These are phyloP conservation scores for Notiomystis cincta DNA, from an alignment of 2,113 vertebrate genomes.

Conservation along the genomic window DNA sequence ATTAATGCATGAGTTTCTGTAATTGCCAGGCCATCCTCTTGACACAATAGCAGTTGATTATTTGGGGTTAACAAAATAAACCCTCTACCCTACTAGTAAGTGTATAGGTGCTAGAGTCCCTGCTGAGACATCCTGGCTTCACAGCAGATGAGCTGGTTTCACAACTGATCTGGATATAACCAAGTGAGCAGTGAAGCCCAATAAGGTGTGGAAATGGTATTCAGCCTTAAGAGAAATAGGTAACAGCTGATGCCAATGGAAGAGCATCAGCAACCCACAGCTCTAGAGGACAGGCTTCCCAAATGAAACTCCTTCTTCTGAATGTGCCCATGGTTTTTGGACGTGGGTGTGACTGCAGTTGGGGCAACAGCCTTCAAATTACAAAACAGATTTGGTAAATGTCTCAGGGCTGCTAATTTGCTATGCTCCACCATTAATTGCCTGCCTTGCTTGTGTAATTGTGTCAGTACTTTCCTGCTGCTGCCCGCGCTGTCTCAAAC, in stretches of 20 bases:
- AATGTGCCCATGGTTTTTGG: slow-evolving; percentile 53
- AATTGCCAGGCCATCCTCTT: neutral
- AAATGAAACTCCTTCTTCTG: neutral
- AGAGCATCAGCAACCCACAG: neutral
- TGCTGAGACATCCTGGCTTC: neutral
- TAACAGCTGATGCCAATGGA: slow-evolving; percentile 6
- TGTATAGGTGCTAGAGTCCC: neutral
- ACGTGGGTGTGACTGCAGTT: slow-evolving; percentile 6
- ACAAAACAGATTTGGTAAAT: slow-evolving; percentile 26
- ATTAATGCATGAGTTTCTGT: slow-evolving; percentile 16
- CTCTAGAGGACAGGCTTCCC: neutral
- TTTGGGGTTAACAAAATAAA: slow-evolving; percentile 22
- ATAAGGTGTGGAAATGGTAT: neutral
- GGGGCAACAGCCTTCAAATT: slow-evolving; percentile 11
- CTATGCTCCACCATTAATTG: slow-evolving; percentile 42
- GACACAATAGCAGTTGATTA: neutral
- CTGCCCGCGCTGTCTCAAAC: neutral
- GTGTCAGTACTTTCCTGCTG: slow-evolving; percentile 19
- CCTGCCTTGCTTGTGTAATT: slow-evolving; percentile 33
- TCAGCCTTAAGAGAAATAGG: slow-evolving; percentile 6
- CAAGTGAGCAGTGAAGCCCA: neutral
- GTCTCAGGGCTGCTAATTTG: slow-evolving; percentile 10
- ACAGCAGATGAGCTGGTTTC: neutral
- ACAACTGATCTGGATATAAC: neutral
- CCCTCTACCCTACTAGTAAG: neutral